phyloP scores from a whole-genome alignment of 64 coral and sea anemone species.

The Stichodactyla helianthus region DNA sequence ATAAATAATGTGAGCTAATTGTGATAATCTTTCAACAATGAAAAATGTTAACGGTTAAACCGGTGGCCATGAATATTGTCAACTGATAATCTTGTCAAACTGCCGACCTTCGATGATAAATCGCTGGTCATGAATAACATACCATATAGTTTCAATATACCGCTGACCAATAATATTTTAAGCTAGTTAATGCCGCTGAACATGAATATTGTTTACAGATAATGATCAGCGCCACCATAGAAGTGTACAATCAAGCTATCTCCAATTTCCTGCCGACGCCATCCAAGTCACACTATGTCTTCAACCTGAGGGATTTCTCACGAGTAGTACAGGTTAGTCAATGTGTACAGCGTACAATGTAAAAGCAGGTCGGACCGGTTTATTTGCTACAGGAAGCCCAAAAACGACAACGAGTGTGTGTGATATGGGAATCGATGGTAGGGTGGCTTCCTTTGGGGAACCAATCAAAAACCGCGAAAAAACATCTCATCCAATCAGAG shows the following conservation, averaged over 20 bases:
- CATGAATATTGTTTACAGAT: constrained; percentile 54
- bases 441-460: too few species aligned
- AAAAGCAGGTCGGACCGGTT: not conserved
- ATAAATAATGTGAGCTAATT: too few species aligned
- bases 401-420: not conserved
- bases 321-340: constrained; percentile 79
- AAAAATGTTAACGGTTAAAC: too few species aligned
- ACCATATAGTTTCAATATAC: not conserved
- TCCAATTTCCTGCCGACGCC: constrained; percentile 84
- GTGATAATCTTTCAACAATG: too few species aligned
- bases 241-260: constrained; percentile 83
- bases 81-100: too few species aligned
- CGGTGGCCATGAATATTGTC: too few species aligned
- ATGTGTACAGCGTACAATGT: not conserved
- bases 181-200: not conserved
- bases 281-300: constrained; percentile 98
- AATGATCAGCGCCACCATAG: constrained; percentile 84
- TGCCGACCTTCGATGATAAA: too few species aligned
- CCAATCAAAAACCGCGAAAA: too few species aligned
- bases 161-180: not conserved
- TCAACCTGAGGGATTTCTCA: constrained; percentile 95
- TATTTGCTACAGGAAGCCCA: not conserved
- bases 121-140: too few species aligned
- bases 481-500: too few species aligned
- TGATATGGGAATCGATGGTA: too few species aligned